Conservation (phyloP, 2,888 invertebrate species). For the Nomada fucata region DNA sequence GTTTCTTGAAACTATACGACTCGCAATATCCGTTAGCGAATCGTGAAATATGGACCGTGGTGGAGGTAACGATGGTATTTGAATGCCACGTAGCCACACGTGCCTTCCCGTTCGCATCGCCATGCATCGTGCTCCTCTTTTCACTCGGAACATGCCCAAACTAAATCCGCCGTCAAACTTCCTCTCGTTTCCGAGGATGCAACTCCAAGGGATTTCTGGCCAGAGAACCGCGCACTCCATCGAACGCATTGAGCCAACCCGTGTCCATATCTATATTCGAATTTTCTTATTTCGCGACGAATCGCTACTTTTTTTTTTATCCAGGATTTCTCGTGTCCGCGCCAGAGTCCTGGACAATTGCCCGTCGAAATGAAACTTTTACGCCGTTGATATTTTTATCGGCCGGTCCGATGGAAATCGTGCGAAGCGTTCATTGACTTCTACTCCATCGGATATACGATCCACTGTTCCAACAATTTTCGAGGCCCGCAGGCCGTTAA, state of each 20-base stretch:
- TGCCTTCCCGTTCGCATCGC: neutral
- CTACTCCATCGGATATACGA: conserved; percentile 19
- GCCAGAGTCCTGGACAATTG: neutral
- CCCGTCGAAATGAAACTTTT: neutral
- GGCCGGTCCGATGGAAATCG: conserved; percentile 1
- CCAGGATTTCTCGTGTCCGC: neutral
- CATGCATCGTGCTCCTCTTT: neutral
- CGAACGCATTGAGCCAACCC: conserved; percentile 8
- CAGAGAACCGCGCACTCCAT: neutral
- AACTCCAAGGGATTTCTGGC: conserved; percentile 11
- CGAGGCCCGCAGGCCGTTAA: neutral
- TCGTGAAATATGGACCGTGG: conserved; percentile 51
- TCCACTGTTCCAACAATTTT: neutral
- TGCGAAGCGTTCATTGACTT: conserved; percentile 13
- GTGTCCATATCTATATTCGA: neutral
- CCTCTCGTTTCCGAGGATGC: neutral
- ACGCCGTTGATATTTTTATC: neutral
- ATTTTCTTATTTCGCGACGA: neutral
- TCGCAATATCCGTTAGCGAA: conserved; percentile 17
- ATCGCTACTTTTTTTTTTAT: neutral
- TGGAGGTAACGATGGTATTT: conserved; percentile 11
- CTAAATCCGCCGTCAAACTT: conserved; percentile 9
- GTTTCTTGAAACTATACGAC: conserved; percentile 15
- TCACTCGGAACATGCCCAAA: no score
- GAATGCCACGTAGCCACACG: neutral